Evolutionary conservation across 2,113 vertebrate genomes (phyloP).

Genomic region (Erythrocercus mccallii): DNA sequence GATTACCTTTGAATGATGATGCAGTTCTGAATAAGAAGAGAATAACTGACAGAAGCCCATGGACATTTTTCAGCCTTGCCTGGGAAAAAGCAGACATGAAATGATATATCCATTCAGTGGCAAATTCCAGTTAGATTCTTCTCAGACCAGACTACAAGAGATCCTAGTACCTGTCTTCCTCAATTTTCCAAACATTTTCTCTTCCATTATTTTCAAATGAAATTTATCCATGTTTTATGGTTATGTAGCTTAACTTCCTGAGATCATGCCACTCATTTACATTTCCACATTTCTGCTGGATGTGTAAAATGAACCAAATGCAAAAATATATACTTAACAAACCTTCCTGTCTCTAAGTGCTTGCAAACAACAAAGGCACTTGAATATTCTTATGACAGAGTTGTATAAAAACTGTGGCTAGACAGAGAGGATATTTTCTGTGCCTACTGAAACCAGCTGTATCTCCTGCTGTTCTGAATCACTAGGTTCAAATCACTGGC

Average conservation of each 20-base stretch:
- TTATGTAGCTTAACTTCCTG: background rate
- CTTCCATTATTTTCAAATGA: background rate
- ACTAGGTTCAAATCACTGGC: slow-evolving; percentile 3
- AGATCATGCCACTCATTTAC: background rate
- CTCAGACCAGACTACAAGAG: background rate
- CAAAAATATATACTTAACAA: background rate
- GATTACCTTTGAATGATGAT: slow-evolving; percentile 16
- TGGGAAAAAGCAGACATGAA: background rate
- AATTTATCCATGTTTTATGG: background rate
- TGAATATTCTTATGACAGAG: background rate
- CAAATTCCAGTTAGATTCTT: background rate
- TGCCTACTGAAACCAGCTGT: background rate
- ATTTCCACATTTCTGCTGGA: background rate
- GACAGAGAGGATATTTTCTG: background rate
- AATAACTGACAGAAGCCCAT: background rate
- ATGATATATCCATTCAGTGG: background rate
- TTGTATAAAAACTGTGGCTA: background rate
- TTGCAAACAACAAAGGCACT: background rate
- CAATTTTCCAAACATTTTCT: background rate
- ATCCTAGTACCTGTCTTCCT: background rate
- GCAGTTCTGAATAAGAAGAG: background rate
- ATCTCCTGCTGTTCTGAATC: slow-evolving; percentile 54
- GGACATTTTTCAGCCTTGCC: background rate
- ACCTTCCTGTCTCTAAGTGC: background rate
- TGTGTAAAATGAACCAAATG: background rate